A percentile compares a stretch with the other conserved stretches of the same genome.
Conservation (phyloP, 2,888 invertebrate species). For the Lordiphosa andalusiaca region DNA sequence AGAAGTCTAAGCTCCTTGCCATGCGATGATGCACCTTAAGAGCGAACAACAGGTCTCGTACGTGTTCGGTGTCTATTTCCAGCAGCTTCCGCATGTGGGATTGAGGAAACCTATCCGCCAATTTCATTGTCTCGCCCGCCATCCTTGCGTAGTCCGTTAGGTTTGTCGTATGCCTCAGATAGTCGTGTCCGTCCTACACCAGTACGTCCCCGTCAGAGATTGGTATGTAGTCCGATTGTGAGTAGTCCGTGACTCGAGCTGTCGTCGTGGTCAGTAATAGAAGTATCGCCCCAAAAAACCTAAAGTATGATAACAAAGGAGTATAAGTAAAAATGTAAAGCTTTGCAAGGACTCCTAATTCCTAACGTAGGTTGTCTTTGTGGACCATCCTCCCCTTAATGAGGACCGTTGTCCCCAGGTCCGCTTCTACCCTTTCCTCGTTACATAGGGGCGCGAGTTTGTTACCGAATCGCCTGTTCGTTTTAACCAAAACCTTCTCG, state of each 20-base stretch:
- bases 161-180: constrained; percentile 1
- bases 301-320: not conserved
- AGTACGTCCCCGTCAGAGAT: not conserved
- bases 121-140: not conserved
- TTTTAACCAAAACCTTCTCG: not conserved
- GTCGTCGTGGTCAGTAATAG: not conserved
- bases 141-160: not conserved
- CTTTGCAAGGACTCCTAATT: not conserved
- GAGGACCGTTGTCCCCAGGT: not conserved
- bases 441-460: not conserved
- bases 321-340: too few relatives aligned
- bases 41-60: not conserved
- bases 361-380: not conserved
- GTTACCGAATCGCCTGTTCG: constrained; percentile 1
- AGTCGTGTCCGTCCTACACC: not conserved
- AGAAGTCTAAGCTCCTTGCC: not conserved
- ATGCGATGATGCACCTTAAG: not conserved
- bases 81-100: not conserved
- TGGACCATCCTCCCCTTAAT: not conserved
- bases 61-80: too few relatives aligned
- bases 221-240: not conserved
- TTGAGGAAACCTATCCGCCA: constrained; percentile 3
- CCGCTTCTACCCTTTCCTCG: not conserved
- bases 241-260: not conserved
- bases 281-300: too few relatives aligned